Percentiles rank a stretch among this genome's conserved stretches.
These are phyloP conservation scores for Lophius piscatorius DNA, from an alignment of 2,113 vertebrate genomes.

Conservation along the genomic window DNA sequence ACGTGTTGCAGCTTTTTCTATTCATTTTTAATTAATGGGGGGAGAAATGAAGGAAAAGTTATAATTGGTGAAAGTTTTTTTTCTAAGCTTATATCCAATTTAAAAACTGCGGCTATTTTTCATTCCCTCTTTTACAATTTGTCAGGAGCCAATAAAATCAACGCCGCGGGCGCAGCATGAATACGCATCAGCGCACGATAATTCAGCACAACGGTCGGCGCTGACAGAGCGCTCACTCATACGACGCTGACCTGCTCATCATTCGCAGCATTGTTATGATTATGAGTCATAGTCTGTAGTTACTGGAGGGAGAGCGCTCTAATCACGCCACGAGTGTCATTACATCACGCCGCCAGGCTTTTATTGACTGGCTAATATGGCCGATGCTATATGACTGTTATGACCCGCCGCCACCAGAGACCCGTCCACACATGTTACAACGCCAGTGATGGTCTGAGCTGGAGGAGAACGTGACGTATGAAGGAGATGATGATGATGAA, in stretches of 20 bases:
- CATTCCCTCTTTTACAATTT: conserved; percentile 43
- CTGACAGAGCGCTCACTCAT: conserved; percentile 72
- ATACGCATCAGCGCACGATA: conserved; percentile 37
- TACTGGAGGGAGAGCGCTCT: conserved; percentile 86
- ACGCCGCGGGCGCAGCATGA: conserved; percentile 30
- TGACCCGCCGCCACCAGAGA: conserved; percentile 70
- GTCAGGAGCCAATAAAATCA: conserved; percentile 63
- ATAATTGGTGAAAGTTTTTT: conserved; percentile 18
- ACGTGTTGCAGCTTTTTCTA: conserved; percentile 76
- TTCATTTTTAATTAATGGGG: conserved; percentile 10
- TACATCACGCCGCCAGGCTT: conserved; percentile 87
- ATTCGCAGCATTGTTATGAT: conserved; percentile 91
- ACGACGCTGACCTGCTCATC: conserved; percentile 88
- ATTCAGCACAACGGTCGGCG: conserved; percentile 63
- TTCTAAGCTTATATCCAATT: not conserved
- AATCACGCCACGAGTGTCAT: conserved; percentile 83
- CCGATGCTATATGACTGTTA: conserved; percentile 84
- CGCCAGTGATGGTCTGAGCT: conserved; percentile 59
- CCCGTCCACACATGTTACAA: conserved; percentile 64
- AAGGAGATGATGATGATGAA: conserved; percentile 41
- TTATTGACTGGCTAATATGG: conserved; percentile 88
- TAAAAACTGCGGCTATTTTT: conserved; percentile 27
- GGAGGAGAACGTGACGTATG: conserved; percentile 52
- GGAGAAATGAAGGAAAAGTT: not conserved
- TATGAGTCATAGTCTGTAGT: conserved; percentile 87